A percentile compares a stretch with the other conserved stretches of the same genome.
phyloP scores from a whole-genome alignment of 2,888 invertebrate genomes.

The Dasypogon diadema region DNA sequence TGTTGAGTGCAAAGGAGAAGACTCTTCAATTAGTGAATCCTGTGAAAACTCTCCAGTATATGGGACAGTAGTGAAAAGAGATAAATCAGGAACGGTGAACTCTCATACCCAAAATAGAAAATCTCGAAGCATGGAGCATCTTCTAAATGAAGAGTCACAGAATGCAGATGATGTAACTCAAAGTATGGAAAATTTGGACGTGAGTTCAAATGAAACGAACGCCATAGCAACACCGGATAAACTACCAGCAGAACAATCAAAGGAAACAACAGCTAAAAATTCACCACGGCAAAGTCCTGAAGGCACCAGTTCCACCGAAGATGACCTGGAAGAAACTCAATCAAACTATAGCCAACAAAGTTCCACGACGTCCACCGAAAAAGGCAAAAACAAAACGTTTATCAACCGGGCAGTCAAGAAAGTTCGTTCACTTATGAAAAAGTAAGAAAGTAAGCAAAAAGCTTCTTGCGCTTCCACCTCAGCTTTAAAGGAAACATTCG shows the following conservation, averaged over 20 bases:
- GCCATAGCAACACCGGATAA: neutral
- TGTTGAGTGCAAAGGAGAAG: conserved; percentile 52
- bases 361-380: conserved; percentile 63
- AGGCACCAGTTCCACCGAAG: conserved; percentile 67
- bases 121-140: conserved; percentile 76
- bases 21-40: conserved; percentile 17
- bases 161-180: conserved; percentile 65
- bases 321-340: conserved; percentile 65
- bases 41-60: conserved; percentile 52
- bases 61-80: conserved; percentile 61
- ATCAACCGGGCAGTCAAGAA: conserved; percentile 88
- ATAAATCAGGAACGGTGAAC: conserved; percentile 61
- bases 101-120: conserved; percentile 67
- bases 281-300: conserved; percentile 65
- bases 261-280: conserved; percentile 16
- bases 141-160: conserved; percentile 69
- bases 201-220: conserved; percentile 20
- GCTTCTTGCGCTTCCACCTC: conserved; percentile 25
- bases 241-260: conserved; percentile 17
- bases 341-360: conserved; percentile 59
- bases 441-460: conserved; percentile 63
- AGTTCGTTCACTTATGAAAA: conserved; percentile 80
- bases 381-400: conserved; percentile 81
- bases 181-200: conserved; percentile 66
- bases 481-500: conserved; percentile 41